These are phyloP conservation scores for Merodon equestris DNA, from an alignment of 2,888 invertebrate species.

Conservation along the genomic window DNA sequence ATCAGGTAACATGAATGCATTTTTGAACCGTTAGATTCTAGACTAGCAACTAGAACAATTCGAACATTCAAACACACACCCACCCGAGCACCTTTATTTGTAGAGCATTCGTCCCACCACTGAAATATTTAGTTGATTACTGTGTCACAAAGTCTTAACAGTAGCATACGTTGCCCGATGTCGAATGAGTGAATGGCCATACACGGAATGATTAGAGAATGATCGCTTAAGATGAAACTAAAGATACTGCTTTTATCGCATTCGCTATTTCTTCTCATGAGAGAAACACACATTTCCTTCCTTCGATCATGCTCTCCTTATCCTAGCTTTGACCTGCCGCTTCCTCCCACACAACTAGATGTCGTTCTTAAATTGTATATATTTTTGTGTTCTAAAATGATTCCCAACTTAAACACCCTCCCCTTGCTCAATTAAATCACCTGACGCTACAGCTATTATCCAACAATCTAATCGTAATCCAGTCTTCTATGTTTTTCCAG, in stretches of 20 bases:
- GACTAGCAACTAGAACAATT: slow-evolving; percentile 18
- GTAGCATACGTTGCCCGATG: slow-evolving; percentile 20
- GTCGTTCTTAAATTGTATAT: slow-evolving; percentile 25
- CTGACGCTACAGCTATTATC: slow-evolving; percentile 27
- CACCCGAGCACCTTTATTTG: slow-evolving; percentile 17
- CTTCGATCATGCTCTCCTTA: neutral
- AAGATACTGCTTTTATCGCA: neutral
- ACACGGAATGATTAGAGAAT: neutral
- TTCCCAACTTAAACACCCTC: slow-evolving; percentile 42
- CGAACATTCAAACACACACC: slow-evolving; percentile 21
- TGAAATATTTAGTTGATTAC: slow-evolving; percentile 23
- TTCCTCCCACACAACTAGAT: slow-evolving; percentile 40
- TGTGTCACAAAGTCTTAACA: slow-evolving; percentile 22
- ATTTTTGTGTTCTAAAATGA: slow-evolving; percentile 32
- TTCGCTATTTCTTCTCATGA: no score
- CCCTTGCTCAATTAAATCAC: slow-evolving; percentile 41
- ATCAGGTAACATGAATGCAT: slow-evolving; percentile 44
- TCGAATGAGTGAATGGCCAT: slow-evolving; percentile 13
- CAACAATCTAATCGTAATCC: slow-evolving; percentile 71
- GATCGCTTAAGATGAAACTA: neutral
- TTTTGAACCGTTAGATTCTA: slow-evolving; percentile 29
- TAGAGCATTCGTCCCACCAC: neutral
- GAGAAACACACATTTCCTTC: no score
- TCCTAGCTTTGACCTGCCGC: slow-evolving; percentile 37
- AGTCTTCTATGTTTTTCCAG: slow-evolving; percentile 80